phyloP scores from a whole-genome alignment of 1,140 invertebrate genomes.

The Zeugodacus cucurbitae region DNA sequence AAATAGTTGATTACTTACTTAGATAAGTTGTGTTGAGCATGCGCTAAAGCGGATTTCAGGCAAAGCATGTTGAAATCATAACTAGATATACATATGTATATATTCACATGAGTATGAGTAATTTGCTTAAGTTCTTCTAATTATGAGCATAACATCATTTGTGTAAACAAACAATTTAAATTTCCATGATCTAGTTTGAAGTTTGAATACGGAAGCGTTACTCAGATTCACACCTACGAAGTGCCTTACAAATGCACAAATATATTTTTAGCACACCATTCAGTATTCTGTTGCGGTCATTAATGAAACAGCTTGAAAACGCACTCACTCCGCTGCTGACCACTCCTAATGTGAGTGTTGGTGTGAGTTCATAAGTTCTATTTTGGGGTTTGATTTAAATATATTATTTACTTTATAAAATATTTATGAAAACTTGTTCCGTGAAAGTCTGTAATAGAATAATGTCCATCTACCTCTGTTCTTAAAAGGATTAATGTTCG shows the following conservation, averaged over 20 bases:
- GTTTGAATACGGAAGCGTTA: not conserved
- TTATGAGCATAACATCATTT: conserved; percentile 8
- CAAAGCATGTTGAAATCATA: not conserved
- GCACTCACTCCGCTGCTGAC: not conserved
- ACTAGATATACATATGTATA: not conserved
- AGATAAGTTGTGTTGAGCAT: not conserved
- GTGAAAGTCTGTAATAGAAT: no score
- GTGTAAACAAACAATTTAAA: not conserved
- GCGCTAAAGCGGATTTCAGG: not conserved
- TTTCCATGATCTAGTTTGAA: not conserved
- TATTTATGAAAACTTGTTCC: no score
- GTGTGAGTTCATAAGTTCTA: not conserved
- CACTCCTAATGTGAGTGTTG: not conserved
- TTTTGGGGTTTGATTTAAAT: no score
- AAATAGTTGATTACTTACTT: not conserved
- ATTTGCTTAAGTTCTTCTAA: not conserved
- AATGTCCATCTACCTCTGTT: no score
- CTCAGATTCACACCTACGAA: not conserved
- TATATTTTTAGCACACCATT: no score
- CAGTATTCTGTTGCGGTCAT: not conserved
- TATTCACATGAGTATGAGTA: not conserved
- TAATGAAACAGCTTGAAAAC: not conserved
- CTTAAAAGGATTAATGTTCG: no score
- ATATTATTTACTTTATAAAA: no score
- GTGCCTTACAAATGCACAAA: not conserved